These are phyloP conservation scores for Anolis carolinensis DNA, from an alignment of 2,113 vertebrate species.

Conservation along the genomic window DNA sequence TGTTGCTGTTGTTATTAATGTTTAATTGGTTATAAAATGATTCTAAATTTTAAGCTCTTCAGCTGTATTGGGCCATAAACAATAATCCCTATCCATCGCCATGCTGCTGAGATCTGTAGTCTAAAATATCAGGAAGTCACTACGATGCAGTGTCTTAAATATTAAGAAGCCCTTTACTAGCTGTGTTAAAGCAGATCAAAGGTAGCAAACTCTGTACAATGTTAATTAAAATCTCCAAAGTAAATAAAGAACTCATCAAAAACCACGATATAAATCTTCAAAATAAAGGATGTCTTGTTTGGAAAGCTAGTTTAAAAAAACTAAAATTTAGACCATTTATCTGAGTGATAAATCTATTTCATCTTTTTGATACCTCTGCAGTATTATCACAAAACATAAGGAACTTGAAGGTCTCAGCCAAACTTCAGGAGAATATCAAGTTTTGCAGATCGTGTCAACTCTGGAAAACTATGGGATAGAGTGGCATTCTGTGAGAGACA, in stretches of 20 bases:
- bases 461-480: constrained; percentile 96
- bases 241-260: not conserved
- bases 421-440: constrained; percentile 91
- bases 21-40: not conserved
- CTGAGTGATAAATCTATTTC: constrained; percentile 29
- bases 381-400: constrained; percentile 90
- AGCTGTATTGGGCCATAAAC: not conserved
- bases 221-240: not conserved
- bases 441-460: constrained; percentile 89
- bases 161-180: not conserved
- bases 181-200: not conserved
- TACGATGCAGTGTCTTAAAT: not conserved
- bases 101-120: not conserved
- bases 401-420: constrained; percentile 87
- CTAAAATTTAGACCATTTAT: not conserved
- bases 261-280: not conserved
- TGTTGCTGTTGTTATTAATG: not conserved
- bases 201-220: not conserved
- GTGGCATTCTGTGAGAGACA: constrained; percentile 93
- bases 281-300: not conserved
- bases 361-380: constrained; percentile 60
- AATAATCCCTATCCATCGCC: not conserved
- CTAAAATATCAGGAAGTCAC: too few relatives aligned
- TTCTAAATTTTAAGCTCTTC: not conserved
- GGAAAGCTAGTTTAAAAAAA: constrained; percentile 2